Evolutionary conservation across 2,888 invertebrate species (phyloP).

Genomic region (Pedicia rivosa): DNA sequence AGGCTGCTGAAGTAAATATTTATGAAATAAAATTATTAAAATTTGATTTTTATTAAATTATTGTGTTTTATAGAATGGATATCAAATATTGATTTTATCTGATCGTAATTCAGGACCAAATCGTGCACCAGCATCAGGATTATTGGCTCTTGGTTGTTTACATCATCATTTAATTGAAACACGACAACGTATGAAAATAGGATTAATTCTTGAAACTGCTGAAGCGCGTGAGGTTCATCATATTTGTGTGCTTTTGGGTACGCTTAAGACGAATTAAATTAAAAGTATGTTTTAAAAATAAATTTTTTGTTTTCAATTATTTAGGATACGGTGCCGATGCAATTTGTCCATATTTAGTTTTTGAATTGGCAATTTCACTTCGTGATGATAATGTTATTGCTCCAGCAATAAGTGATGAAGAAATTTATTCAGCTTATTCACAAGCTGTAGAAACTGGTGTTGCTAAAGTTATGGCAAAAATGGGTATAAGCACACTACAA

Average conservation of each 20-base stretch:
- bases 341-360: constrained; percentile 91
- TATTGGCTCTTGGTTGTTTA: constrained; percentile 79
- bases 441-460: constrained; percentile 84
- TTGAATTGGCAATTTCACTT: constrained; percentile 79
- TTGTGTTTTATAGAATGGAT: too few species aligned
- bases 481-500: constrained; percentile 98
- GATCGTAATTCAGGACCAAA: constrained; percentile 52
- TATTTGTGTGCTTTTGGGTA: constrained; percentile 81
- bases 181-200: constrained; percentile 90
- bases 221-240: constrained; percentile 95
- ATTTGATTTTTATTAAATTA: too few species aligned
- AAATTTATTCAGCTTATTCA: constrained; percentile 74
- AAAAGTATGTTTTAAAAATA: too few species aligned
- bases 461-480: constrained; percentile 95
- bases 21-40: too few species aligned
- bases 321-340: constrained; percentile 97
- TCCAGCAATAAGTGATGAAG: constrained; percentile 54
- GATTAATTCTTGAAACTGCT: constrained; percentile 86
- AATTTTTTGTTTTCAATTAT: too few species aligned
- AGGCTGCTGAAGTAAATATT: constrained; percentile 62
- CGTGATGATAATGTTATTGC: constrained; percentile 77
- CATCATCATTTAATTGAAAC: constrained; percentile 94
- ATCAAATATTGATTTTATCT: constrained; percentile 74
- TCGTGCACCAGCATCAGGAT: constrained; percentile 59
- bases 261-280: too few species aligned